A percentile compares a stretch with the other conserved stretches of the same genome.
Evolutionary conservation across 2,113 vertebrate genomes (phyloP).

Genomic region (Pycnonotus jocosus): DNA sequence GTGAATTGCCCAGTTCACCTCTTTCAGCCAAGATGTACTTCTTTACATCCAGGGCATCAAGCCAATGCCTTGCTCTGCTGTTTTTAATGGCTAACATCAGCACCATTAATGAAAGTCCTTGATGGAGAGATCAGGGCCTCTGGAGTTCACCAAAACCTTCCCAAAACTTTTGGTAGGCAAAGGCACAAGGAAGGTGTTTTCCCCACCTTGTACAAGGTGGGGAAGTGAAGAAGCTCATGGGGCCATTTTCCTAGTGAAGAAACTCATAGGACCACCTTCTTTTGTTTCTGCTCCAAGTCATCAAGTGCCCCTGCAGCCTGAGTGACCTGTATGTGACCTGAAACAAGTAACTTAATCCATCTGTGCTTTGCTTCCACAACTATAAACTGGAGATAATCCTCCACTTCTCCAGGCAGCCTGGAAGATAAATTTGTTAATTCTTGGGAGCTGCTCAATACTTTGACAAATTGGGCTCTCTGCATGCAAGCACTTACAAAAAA

Average conservation of each 20-base stretch:
- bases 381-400: slow-evolving; percentile 52
- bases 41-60: not conserved
- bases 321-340: slow-evolving; percentile 28
- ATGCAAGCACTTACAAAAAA: slow-evolving; percentile 19
- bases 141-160: not conserved
- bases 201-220: not conserved
- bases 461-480: slow-evolving; percentile 30
- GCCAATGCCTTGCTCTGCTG: not conserved
- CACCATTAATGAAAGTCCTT: not conserved
- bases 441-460: slow-evolving; percentile 38
- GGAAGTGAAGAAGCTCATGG: not conserved
- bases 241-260: not conserved
- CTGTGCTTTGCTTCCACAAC: slow-evolving; percentile 21
- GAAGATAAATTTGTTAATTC: slow-evolving; percentile 33
- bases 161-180: not conserved
- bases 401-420: slow-evolving; percentile 13
- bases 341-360: slow-evolving; percentile 18
- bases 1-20: not conserved
- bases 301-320: not conserved
- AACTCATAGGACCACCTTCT: not conserved
- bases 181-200: not conserved
- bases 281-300: not conserved
- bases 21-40: not conserved
- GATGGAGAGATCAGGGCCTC: not conserved
- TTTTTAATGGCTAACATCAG: not conserved